Conservation (phyloP, 2,113 vertebrate species). For the Ictalurus punctatus region DNA sequence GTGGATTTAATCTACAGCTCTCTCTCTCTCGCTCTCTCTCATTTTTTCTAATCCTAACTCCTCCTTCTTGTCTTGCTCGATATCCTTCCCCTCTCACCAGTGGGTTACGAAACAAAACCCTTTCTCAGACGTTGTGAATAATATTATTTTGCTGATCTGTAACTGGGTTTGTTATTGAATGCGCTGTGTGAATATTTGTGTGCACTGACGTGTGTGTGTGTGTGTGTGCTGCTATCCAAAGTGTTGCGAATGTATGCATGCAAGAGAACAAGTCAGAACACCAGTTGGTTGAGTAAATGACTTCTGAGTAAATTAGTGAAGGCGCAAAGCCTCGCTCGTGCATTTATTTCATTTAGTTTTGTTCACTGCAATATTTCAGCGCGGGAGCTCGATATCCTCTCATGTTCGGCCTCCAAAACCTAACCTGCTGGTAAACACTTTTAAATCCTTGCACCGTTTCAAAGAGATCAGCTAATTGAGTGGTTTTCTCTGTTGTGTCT, state of each 20-base stretch:
- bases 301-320: neutral
- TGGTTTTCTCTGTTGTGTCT: conserved; percentile 40
- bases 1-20: conserved; percentile 77
- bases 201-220: too few species aligned
- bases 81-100: conserved; percentile 59
- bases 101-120: conserved; percentile 69
- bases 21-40: conserved; percentile 59
- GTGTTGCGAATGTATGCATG: neutral
- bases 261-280: neutral
- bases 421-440: conserved; percentile 9
- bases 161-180: conserved; percentile 59
- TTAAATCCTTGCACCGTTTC: conserved; percentile 16
- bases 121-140: conserved; percentile 65
- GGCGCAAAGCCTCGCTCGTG: neutral
- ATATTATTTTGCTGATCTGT: conserved; percentile 71
- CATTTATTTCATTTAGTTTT: neutral
- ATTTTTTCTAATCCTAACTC: conserved; percentile 54
- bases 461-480: conserved; percentile 25
- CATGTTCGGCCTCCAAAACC: neutral
- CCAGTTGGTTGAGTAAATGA: too few species aligned
- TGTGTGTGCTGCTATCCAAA: conserved; percentile 16
- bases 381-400: neutral
- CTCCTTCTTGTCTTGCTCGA: conserved; percentile 57
- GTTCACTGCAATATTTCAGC: neutral
- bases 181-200: conserved; percentile 18